phyloP scores from a whole-genome alignment of 2,888 invertebrate species.

The Drosophila multiciliata region DNA sequence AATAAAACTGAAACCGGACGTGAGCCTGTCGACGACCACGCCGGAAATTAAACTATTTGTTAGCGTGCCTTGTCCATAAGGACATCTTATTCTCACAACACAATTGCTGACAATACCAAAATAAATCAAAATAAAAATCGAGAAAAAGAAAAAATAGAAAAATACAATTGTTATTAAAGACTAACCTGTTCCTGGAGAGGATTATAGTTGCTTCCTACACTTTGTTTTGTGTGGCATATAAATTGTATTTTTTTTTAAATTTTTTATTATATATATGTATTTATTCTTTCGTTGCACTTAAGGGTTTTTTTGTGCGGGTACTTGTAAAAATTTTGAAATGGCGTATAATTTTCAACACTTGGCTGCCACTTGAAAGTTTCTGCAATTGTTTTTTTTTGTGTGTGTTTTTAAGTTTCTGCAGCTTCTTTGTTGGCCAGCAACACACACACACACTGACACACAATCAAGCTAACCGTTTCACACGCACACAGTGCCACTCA shows the following conservation, averaged over 20 bases:
- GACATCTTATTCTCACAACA: slow-evolving; percentile 20
- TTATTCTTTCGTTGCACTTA: slow-evolving; percentile 9
- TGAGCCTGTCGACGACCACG: slow-evolving; percentile 60
- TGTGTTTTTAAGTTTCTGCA: slow-evolving; percentile 25
- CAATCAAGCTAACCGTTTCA: slow-evolving; percentile 24
- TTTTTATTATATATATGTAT: not conserved
- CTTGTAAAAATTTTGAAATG: slow-evolving; percentile 41
- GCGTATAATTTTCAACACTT: slow-evolving; percentile 48
- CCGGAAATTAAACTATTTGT: slow-evolving; percentile 80
- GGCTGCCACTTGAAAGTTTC: slow-evolving; percentile 50
- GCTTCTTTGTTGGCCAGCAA: slow-evolving; percentile 44
- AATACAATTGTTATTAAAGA: slow-evolving; percentile 2
- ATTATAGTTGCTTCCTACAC: slow-evolving; percentile 3
- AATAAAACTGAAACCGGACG: slow-evolving; percentile 79
- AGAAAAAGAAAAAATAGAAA: not conserved
- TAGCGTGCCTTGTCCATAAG: slow-evolving; percentile 14
- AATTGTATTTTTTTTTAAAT: not conserved
- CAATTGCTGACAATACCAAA: slow-evolving; percentile 36
- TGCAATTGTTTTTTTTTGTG: slow-evolving; percentile 24
- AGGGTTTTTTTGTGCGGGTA: slow-evolving; percentile 20
- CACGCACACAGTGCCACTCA: slow-evolving; percentile 23
- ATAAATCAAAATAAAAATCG: slow-evolving; percentile 29
- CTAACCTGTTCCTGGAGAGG: slow-evolving; percentile 23
- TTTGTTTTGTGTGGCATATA: not conserved
- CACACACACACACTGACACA: slow-evolving; percentile 6